phyloP scores from a whole-genome alignment of 2,888 invertebrate genomes.

The Coenonympha glycerion region DNA sequence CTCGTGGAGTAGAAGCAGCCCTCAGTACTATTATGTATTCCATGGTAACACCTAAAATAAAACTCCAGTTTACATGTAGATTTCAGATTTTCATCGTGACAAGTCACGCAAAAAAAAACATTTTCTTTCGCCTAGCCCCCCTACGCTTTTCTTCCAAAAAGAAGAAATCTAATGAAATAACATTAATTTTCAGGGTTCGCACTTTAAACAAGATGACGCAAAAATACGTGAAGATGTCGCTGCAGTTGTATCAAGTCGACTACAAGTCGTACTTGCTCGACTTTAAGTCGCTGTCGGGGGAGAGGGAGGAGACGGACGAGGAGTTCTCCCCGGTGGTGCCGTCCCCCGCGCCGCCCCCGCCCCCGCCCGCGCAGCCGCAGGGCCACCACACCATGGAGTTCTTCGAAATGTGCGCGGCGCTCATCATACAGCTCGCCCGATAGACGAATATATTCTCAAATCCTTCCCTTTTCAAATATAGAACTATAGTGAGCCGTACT shows the following conservation, averaged over 20 bases:
- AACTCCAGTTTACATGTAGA: too few species aligned
- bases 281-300: slow-evolving; percentile 94
- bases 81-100: too few species aligned
- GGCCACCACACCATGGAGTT: slow-evolving; percentile 99
- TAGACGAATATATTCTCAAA: slow-evolving; percentile 57
- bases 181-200: slow-evolving; percentile 80
- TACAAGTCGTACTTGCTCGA: slow-evolving; percentile 97
- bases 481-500: too few species aligned
- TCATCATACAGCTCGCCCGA: slow-evolving; percentile 98
- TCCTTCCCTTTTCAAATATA: too few species aligned
- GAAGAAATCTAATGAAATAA: too few species aligned
- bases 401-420: slow-evolving; percentile 99
- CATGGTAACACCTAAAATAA: too few species aligned
- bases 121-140: too few species aligned
- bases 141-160: too few species aligned
- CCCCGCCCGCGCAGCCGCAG: slow-evolving; percentile 47
- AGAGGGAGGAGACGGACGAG: slow-evolving; percentile 77
- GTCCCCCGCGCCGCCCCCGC: slow-evolving; percentile 36
- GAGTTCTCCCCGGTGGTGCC: slow-evolving; percentile 46
- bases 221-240: slow-evolving; percentile 95
- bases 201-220: slow-evolving; percentile 89
- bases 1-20: too few species aligned
- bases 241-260: slow-evolving; percentile 99
- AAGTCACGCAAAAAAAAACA: too few species aligned
- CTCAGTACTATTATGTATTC: too few species aligned